These are phyloP conservation scores for Plotosus lineatus DNA, from an alignment of 2,113 vertebrate genomes.

Conservation along the genomic window DNA sequence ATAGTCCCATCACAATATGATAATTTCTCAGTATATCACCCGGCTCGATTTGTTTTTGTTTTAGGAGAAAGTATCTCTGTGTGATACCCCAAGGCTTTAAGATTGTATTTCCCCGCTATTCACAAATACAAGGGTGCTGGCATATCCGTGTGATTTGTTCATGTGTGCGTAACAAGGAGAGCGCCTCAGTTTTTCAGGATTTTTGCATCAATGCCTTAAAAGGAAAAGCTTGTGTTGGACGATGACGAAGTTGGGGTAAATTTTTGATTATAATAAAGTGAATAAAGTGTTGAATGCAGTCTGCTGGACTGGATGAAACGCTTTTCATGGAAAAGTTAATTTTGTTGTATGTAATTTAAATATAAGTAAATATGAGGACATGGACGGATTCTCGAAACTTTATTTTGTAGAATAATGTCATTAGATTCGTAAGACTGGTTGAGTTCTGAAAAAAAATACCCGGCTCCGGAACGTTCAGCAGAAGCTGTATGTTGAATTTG, in stretches of 20 bases:
- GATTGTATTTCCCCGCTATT: too few relatives aligned
- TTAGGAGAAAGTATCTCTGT: background rate
- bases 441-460: background rate
- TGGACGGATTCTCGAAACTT: slow-evolving; percentile 22
- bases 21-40: too few relatives aligned
- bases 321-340: slow-evolving; percentile 35
- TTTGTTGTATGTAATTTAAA: slow-evolving; percentile 37
- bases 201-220: slow-evolving; percentile 15
- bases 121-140: background rate
- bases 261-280: slow-evolving; percentile 34
- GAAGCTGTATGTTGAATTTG: background rate
- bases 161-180: background rate
- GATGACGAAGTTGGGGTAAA: background rate
- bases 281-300: slow-evolving; percentile 8
- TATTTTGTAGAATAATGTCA: slow-evolving; percentile 23
- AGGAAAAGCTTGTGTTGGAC: slow-evolving; percentile 24
- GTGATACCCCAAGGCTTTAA: too few relatives aligned
- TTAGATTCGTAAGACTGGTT: background rate
- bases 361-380: slow-evolving; percentile 40
- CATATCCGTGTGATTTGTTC: slow-evolving; percentile 1
- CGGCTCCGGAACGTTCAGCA: background rate
- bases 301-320: slow-evolving; percentile 14
- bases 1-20: too few relatives aligned
- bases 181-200: background rate
- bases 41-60: too few relatives aligned